These are phyloP conservation scores for Panthera tigris DNA, from an alignment of 2,113 vertebrate species.

Conservation along the genomic window DNA sequence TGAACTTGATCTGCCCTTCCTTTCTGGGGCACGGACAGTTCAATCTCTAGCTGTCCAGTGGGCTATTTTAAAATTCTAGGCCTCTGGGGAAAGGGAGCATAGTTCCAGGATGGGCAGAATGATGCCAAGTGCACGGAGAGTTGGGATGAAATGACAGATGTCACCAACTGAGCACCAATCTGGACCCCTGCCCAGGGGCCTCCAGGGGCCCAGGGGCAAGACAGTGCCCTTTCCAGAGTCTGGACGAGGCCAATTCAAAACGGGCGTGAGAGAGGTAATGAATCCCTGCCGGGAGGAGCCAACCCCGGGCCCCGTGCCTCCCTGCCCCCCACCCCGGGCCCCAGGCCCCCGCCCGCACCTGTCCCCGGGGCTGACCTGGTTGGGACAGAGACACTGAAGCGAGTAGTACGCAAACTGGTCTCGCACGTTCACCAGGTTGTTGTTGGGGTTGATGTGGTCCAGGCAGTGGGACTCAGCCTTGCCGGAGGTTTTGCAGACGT, in stretches of 20 bases:
- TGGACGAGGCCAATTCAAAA: neutral
- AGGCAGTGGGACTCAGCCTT: constrained; percentile 99
- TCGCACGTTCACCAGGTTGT: constrained; percentile 96
- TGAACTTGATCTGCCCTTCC: neutral
- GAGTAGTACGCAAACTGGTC: constrained; percentile 99
- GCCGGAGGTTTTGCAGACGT: constrained; percentile 98
- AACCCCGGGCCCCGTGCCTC: neutral
- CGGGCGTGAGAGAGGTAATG: neutral
- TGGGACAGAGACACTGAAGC: constrained; percentile 98
- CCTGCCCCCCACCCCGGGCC: neutral
- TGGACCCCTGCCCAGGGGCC: constrained; percentile 2
- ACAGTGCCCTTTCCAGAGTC: neutral
- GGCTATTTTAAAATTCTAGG: constrained; percentile 33
- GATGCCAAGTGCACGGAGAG: neutral
- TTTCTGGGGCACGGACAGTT: neutral
- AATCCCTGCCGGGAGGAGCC: neutral
- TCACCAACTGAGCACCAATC: neutral
- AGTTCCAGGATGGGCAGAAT: neutral
- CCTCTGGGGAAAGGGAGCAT: neutral
- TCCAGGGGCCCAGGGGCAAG: neutral
- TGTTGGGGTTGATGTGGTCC: constrained; percentile 99
- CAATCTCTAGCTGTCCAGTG: neutral
- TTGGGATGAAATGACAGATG: neutral
- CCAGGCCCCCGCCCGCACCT: fast-evolving
- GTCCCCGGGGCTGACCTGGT: constrained; percentile 88